A percentile compares a stretch with the other conserved stretches of the same genome.
Conservation (phyloP, 2,888 invertebrate species). For the Nomada lathburiana region DNA sequence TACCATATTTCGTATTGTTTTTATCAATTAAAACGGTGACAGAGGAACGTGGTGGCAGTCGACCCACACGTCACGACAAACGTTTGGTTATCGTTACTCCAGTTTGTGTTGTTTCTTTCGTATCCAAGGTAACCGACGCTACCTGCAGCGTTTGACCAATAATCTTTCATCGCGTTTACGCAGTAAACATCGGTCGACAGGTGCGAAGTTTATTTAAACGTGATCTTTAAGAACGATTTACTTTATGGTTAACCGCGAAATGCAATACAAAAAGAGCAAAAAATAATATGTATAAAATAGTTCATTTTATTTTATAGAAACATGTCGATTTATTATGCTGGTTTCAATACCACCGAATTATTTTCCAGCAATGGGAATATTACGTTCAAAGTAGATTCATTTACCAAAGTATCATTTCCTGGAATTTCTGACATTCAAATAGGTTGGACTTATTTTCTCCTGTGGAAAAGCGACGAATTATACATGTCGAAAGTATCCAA, state of each 20-base stretch:
- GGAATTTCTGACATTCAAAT: slow-evolving; percentile 76
- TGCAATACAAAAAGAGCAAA: background rate
- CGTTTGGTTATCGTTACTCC: slow-evolving; percentile 38
- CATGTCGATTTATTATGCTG: slow-evolving; percentile 72
- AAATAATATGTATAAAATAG: background rate
- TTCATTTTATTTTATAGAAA: slow-evolving; percentile 45
- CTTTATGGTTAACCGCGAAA: background rate
- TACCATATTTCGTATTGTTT: slow-evolving; percentile 61
- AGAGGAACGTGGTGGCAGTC: slow-evolving; percentile 29
- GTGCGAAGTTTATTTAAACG: slow-evolving; percentile 10
- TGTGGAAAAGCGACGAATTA: slow-evolving; percentile 75
- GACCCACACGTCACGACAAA: slow-evolving; percentile 35
- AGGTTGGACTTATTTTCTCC: slow-evolving; percentile 81
- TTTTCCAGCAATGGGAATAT: slow-evolving; percentile 56
- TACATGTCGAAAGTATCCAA: slow-evolving; percentile 73
- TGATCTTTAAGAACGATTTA: background rate
- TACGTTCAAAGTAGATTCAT: slow-evolving; percentile 64
- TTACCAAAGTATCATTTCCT: slow-evolving; percentile 70
- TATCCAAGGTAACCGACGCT: slow-evolving; percentile 76
- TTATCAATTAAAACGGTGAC: slow-evolving; percentile 29
- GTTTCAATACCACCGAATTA: slow-evolving; percentile 73
- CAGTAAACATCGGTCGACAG: background rate
- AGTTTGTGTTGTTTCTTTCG: slow-evolving; percentile 74
- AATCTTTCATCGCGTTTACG: slow-evolving; percentile 18
- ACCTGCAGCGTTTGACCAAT: slow-evolving; percentile 59